Base-by-base conservation (phyloP, 2,113 vertebrate genomes). In the Meleagris gallopavo region DNA sequence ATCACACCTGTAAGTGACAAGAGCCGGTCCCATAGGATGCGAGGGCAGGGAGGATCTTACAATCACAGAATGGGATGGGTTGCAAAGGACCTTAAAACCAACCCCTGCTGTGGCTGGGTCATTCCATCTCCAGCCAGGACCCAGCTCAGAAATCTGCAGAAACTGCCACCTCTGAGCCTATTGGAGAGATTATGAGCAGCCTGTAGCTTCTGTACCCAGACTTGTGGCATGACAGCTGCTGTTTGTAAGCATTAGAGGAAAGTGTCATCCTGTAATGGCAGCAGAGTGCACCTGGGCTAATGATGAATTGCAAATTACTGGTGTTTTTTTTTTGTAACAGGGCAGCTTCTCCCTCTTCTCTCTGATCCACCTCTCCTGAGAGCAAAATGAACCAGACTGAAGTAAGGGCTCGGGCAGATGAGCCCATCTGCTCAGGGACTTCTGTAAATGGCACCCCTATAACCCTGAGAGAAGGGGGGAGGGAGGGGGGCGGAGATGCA, bases 1-100 rank as follows among this genome's bases (percentile, higher is more conserved):
- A 88, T 85, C 75, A 40, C 84, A 89, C 65, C 85, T 95, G 73
- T 19, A 86, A 91, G 85, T 15, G 69, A 79, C 75, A 91, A 88
- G 92, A 83, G 75, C 64, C 0, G 0, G 36, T 85, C 64, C 64
- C 1, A 0, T 18, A 8, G 1, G 9, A 61, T 7, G 11, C 41
- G 52, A 79, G 75, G 67, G 71, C 55, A 89, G 87, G 43, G 83
- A 58, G 55, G 55, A 54, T 29, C 15, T 29, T 10, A 54, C 27
- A 54, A 54, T 54, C 14, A 54, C 27, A 54, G 9, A 30, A 54
- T 54, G 52, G 27, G 15, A 54, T 29, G 52, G 52, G 27, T 54
- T 54, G 52, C 15, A 54, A 54, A 15, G 52, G 27, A 29, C 27
- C 52, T 54, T 54, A 54, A 30, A 30, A 29, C 27, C 52, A 54